Percentiles rank a stretch among this genome's conserved stretches.
phyloP scores from a whole-genome alignment of 2,888 invertebrate genomes.

The Synergus laeviventris region DNA sequence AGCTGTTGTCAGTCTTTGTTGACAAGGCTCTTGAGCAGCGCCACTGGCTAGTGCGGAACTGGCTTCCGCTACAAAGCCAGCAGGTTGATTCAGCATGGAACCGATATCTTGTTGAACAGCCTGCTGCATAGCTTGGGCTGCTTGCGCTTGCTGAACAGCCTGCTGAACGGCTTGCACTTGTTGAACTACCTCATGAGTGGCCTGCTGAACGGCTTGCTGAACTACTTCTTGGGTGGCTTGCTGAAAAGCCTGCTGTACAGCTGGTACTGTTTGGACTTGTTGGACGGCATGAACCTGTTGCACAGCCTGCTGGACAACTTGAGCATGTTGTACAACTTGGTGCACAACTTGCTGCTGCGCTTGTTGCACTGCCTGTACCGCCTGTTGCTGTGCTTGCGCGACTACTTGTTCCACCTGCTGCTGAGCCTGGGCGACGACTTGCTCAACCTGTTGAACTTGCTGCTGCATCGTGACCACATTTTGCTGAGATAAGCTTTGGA shows the following conservation, averaged over 20 bases:
- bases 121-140: conserved; percentile 74
- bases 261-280: conserved; percentile 71
- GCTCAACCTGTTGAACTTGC: conserved; percentile 71
- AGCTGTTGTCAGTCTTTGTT: conserved; percentile 71
- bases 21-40: conserved; percentile 71
- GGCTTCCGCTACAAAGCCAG: conserved; percentile 72
- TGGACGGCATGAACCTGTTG: conserved; percentile 73
- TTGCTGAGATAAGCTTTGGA: conserved; percentile 67
- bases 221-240: conserved; percentile 67
- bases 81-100: conserved; percentile 72
- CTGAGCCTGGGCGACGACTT: conserved; percentile 73
- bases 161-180: conserved; percentile 74
- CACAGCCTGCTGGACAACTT: conserved; percentile 73
- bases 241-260: conserved; percentile 71
- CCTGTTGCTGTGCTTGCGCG: conserved; percentile 73
- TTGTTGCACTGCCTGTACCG: conserved; percentile 72
- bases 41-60: conserved; percentile 72
- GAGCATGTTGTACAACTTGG: conserved; percentile 73
- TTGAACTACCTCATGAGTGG: conserved; percentile 72
- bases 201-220: conserved; percentile 70
- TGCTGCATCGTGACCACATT: conserved; percentile 71
- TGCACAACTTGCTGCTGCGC: conserved; percentile 74
- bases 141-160: conserved; percentile 74
- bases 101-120: conserved; percentile 75
- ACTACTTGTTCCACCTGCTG: conserved; percentile 74